Conservation (phyloP, 2,113 vertebrate genomes). For the Rhinoderma darwinii region DNA sequence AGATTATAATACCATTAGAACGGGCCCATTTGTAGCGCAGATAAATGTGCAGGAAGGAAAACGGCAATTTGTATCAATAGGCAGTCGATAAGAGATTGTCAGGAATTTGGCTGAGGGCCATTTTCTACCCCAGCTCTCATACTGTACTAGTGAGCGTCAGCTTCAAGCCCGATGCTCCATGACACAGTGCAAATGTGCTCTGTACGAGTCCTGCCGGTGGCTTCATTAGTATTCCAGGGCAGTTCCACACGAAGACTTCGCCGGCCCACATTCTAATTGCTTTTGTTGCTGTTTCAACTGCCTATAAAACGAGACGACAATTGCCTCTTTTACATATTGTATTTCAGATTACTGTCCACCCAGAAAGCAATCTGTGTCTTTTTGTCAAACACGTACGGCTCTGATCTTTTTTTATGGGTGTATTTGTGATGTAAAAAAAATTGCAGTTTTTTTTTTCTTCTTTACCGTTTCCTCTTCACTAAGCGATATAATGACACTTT, state of each 20-base stretch:
- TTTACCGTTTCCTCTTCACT: constrained; percentile 24
- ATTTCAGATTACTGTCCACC: constrained; percentile 62
- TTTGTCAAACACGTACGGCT: constrained; percentile 60
- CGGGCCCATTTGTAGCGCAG: neutral
- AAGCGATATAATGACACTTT: constrained; percentile 35
- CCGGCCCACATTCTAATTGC: constrained; percentile 66
- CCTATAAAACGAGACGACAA: constrained; percentile 63
- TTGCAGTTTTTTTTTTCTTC: constrained; percentile 22
- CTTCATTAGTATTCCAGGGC: constrained; percentile 67
- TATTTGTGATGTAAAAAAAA: constrained; percentile 55
- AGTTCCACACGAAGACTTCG: constrained; percentile 57
- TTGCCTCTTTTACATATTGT: constrained; percentile 60
- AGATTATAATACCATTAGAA: constrained; percentile 13
- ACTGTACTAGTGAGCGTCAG: constrained; percentile 52
- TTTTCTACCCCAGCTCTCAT: constrained; percentile 43
- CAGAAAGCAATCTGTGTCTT: constrained; percentile 64
- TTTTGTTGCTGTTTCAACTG: constrained; percentile 65
- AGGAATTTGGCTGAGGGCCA: constrained; percentile 52
- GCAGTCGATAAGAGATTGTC: constrained; percentile 51
- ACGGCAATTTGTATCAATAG: constrained; percentile 57
- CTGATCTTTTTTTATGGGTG: constrained; percentile 46
- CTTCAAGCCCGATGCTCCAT: constrained; percentile 53
- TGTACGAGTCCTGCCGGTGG: constrained; percentile 59
- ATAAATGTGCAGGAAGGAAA: constrained; percentile 41
- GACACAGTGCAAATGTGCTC: constrained; percentile 56